Evolutionary conservation across 1,140 invertebrate genomes (phyloP).

Genomic region (Telenomus remus): DNA sequence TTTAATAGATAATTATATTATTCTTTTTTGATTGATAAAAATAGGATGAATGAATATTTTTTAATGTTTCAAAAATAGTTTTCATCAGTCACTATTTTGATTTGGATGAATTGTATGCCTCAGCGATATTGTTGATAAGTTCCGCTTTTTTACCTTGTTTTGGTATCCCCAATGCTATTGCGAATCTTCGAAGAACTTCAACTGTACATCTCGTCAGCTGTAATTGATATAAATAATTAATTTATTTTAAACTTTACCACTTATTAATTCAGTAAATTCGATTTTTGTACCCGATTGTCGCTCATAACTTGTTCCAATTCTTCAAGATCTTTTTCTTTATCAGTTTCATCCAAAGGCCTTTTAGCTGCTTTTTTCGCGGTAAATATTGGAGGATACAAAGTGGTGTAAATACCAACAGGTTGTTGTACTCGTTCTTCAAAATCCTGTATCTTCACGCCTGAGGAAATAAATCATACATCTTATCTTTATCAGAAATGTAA

Average conservation of each 20-base stretch:
- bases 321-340: conserved; percentile 6
- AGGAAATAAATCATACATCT: neutral
- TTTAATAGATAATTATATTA: too few relatives aligned
- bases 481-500: neutral
- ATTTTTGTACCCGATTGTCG: neutral
- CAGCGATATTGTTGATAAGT: conserved; percentile 12
- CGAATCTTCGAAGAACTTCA: conserved; percentile 9
- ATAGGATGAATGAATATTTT: too few relatives aligned
- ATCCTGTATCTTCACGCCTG: conserved; percentile 1
- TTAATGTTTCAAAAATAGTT: too few relatives aligned
- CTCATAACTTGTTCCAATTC: conserved; percentile 7
- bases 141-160: conserved; percentile 27
- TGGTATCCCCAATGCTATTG: conserved; percentile 7
- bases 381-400: conserved; percentile 5
- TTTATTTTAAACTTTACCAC: neutral
- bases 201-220: conserved; percentile 15
- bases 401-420: conserved; percentile 2
- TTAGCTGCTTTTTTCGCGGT: conserved; percentile 8
- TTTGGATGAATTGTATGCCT: neutral
- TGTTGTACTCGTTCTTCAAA: conserved; percentile 3
- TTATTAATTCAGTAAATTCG: neutral
- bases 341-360: neutral
- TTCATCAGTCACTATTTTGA: too few relatives aligned
- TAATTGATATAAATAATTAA: neutral
- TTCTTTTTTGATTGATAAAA: too few relatives aligned